A percentile compares a stretch with the other conserved stretches of the same genome.
Conservation (phyloP, 2,888 invertebrate species). For the Synergus gifuensis region DNA sequence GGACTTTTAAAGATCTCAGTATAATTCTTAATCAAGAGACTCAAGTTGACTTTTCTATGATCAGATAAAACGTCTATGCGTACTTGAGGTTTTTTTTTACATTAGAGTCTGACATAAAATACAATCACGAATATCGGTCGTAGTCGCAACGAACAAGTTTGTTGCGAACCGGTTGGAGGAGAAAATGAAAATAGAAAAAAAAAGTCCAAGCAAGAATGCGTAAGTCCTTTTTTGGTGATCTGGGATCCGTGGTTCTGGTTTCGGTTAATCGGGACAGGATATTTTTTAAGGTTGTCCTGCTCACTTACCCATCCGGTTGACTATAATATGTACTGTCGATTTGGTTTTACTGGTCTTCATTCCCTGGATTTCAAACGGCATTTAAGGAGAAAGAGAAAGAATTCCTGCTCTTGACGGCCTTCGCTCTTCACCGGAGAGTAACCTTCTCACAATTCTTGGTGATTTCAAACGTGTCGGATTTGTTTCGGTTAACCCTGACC, state of each 20-base stretch:
- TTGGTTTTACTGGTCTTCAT: conserved; percentile 60
- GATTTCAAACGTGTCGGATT: conserved; percentile 40
- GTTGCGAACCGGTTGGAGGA: conserved; percentile 41
- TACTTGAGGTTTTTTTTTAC: not conserved
- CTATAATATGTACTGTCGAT: conserved; percentile 51
- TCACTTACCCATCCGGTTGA: conserved; percentile 44
- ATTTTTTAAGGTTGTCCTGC: conserved; percentile 63
- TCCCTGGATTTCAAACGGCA: conserved; percentile 56
- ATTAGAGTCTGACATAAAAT: not conserved
- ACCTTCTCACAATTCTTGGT: conserved; percentile 50
- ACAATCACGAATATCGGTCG: conserved; percentile 23
- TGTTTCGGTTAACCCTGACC: conserved; percentile 31
- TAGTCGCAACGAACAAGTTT: conserved; percentile 17
- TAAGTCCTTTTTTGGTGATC: conserved; percentile 70
- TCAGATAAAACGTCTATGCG: conserved; percentile 7
- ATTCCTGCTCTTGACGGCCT: conserved; percentile 59
- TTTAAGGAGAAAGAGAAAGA: conserved; percentile 50
- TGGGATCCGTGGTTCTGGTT: conserved; percentile 60
- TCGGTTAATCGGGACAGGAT: conserved; percentile 63
- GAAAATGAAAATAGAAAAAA: conserved; percentile 52
- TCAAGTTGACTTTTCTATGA: not conserved
- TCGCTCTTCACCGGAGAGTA: conserved; percentile 58
- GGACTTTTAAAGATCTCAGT: not conserved
- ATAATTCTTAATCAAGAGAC: not conserved
- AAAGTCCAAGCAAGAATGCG: conserved; percentile 59